These are phyloP conservation scores for Chloroceryle amazona DNA, from an alignment of 2,797 vertebrate species.

Conservation along the genomic window DNA sequence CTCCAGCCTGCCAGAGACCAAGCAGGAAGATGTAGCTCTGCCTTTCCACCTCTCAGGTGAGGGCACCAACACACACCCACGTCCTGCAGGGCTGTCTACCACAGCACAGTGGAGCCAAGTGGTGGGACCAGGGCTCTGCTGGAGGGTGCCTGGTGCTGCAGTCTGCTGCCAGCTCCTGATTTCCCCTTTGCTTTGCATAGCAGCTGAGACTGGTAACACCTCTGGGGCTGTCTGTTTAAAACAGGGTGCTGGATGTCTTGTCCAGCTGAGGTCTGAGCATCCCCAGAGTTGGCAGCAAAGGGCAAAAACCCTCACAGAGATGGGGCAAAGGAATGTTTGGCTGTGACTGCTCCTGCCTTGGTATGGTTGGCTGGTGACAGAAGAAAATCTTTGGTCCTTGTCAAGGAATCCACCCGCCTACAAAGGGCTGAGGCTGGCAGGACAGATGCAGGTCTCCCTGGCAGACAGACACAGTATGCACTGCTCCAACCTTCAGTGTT, in stretches of 20 bases:
- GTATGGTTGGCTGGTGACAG: background rate
- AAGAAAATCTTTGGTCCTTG: background rate
- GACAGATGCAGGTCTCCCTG: background rate
- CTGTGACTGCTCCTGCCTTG: background rate
- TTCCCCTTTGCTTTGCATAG: background rate
- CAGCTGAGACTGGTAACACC: background rate
- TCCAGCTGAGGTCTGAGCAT: background rate
- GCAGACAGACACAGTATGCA: background rate
- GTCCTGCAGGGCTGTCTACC: background rate
- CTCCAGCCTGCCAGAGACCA: background rate
- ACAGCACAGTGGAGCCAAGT: accelerated
- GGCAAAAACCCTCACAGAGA: background rate
- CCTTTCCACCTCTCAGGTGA: background rate
- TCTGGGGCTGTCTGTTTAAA: background rate
- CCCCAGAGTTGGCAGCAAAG: background rate
- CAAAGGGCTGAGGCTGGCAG: background rate
- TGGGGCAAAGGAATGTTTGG: background rate
- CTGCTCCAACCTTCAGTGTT: background rate
- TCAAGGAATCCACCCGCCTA: background rate
- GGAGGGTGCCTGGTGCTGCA: background rate
- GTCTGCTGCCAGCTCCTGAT: background rate
- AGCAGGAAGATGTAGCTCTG: background rate
- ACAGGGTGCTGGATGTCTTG: background rate
- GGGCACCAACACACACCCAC: accelerated
- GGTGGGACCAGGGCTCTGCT: background rate